Percentiles rank a stretch among this genome's conserved stretches.
Conservation (phyloP, 2,888 invertebrate species). For the Eilema caniola region DNA sequence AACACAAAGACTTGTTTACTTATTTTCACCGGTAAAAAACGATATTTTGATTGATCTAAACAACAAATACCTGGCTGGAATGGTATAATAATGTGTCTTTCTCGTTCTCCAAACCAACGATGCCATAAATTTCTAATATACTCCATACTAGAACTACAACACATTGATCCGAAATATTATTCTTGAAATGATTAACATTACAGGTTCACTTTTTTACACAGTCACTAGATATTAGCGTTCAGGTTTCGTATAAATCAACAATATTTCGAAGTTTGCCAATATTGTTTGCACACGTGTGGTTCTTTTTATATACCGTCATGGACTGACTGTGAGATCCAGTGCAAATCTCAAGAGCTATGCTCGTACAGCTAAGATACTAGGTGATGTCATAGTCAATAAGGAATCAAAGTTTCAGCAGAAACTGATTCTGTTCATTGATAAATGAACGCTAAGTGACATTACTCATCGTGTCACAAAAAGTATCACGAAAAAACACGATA, state of each 20-base stretch:
- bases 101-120: constrained; percentile 71
- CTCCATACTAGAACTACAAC: constrained; percentile 63
- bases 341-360: constrained; percentile 56
- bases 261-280: constrained; percentile 66
- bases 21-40: neutral
- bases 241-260: constrained; percentile 39
- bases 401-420: constrained; percentile 69
- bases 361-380: constrained; percentile 63
- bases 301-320: constrained; percentile 67
- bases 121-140: constrained; percentile 77
- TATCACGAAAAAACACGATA: constrained; percentile 49
- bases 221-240: constrained; percentile 25
- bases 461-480: constrained; percentile 57
- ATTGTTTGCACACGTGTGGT: constrained; percentile 71
- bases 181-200: constrained; percentile 26
- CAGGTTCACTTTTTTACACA: constrained; percentile 40
- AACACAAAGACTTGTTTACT: neutral
- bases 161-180: constrained; percentile 34
- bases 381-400: constrained; percentile 80
- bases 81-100: constrained; percentile 75
- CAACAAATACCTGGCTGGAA: constrained; percentile 77
- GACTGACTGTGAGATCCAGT: constrained; percentile 70
- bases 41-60: constrained; percentile 6
- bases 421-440: constrained; percentile 62
- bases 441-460: constrained; percentile 58